Percentiles rank a stretch among this genome's conserved stretches.
These are phyloP conservation scores for Invenusta paracnida DNA, from an alignment of 2,888 invertebrate species.

Conservation along the genomic window DNA sequence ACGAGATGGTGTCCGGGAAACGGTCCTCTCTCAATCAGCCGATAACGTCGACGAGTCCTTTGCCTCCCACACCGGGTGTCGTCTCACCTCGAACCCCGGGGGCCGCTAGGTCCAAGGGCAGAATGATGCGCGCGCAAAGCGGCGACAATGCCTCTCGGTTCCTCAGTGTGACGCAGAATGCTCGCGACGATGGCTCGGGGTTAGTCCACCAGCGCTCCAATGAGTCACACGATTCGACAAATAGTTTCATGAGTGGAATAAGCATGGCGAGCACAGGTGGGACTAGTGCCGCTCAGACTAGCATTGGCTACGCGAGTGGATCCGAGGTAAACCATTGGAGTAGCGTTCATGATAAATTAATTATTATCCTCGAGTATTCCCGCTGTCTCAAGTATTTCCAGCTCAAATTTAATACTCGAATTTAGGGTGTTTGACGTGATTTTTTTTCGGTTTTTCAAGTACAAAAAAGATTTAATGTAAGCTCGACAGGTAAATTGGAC, in stretches of 20 bases:
- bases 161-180: background rate
- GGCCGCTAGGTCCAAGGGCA: background rate
- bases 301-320: conserved; percentile 1
- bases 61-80: background rate
- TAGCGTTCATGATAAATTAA: too few relatives aligned
- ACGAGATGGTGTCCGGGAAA: background rate
- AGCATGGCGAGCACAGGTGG: conserved; percentile 18
- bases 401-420: too few relatives aligned
- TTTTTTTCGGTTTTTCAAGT: too few relatives aligned
- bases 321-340: background rate
- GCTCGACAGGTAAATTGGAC: too few relatives aligned
- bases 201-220: background rate
- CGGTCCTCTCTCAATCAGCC: background rate
- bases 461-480: too few relatives aligned
- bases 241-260: background rate
- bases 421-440: too few relatives aligned
- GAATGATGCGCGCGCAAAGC: background rate
- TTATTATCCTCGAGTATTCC: too few relatives aligned
- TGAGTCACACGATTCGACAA: background rate
- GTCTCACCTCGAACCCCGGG: background rate
- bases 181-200: background rate
- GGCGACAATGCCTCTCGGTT: background rate
- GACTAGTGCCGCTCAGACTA: background rate
- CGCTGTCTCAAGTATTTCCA: too few relatives aligned
- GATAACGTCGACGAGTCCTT: background rate